Evolutionary conservation across 30 jellyfish, hydroid and myxozoan species (phyloP).

Genomic region (Aurelia coerulea): DNA sequence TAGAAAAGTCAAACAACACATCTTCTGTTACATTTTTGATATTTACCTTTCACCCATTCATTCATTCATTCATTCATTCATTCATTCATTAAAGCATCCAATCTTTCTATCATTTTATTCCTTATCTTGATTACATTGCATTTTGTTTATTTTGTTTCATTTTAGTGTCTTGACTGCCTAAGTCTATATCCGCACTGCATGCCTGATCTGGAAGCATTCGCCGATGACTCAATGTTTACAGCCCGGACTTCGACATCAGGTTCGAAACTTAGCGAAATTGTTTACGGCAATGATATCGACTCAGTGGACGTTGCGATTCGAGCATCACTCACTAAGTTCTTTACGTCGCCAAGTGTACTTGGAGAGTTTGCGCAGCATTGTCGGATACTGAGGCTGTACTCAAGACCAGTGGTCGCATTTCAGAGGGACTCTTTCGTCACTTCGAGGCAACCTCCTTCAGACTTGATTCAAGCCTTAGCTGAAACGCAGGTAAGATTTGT

Average conservation of each 20-base stretch:
- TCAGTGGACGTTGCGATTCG: slow-evolving; percentile 95
- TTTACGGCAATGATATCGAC: slow-evolving; percentile 93
- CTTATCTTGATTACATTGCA: too few relatives aligned
- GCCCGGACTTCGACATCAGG: slow-evolving; percentile 53
- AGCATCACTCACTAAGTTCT: slow-evolving; percentile 83
- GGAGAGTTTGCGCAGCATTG: slow-evolving; percentile 78
- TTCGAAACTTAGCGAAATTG: slow-evolving; percentile 52
- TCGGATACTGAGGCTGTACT: slow-evolving; percentile 79
- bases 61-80: too few relatives aligned
- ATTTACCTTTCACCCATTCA: too few relatives aligned
- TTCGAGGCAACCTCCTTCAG: slow-evolving; percentile 76
- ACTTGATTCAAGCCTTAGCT: slow-evolving; percentile 64
- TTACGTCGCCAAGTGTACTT: slow-evolving; percentile 79
- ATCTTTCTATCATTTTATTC: too few relatives aligned
- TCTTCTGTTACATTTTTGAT: too few relatives aligned
- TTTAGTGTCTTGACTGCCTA: slow-evolving; percentile 68
- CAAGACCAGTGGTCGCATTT: slow-evolving; percentile 92
- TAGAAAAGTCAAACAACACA: too few relatives aligned
- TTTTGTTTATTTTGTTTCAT: too few relatives aligned
- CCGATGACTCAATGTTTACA: slow-evolving; percentile 48
- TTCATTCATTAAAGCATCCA: too few relatives aligned
- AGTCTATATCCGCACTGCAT: slow-evolving; percentile 56
- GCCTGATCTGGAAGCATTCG: slow-evolving; percentile 42
- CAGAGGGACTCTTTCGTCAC: slow-evolving; percentile 65
- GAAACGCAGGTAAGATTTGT: slow-evolving; percentile 78